Evolutionary conservation across 53 echinoderm and acorn worm genomes (phyloP), one percentile per base, ranked within the genome.

Genomic region (Astropecten irregularis): DNA sequence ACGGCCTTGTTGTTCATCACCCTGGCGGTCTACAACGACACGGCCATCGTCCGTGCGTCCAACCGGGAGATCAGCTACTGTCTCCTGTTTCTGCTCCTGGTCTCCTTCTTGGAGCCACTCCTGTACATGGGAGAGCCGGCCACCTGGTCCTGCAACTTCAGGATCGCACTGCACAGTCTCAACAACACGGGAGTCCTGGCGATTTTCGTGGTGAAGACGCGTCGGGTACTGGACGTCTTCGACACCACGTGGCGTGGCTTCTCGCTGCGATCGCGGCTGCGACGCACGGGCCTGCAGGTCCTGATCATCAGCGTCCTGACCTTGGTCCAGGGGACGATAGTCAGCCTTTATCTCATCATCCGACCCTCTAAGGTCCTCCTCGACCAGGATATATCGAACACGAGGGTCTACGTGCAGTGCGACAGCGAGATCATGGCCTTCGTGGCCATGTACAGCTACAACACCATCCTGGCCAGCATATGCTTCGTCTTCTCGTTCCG

Each of bases 1-100:
- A 94, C 90, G 9, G 49, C 88, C 23, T 31, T 68, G 20, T 81
- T 85, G 68, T 67, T 91, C 2, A 58, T 73, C 27, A 91, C 91
- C 7, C 91, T 94, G 20, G 73, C 76, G 29, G 40, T 84, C 16
- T 68, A 91, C 34, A 71, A 88, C 62, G 83, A 91, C 50, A 88
- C 85, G 38, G 85, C 91, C 40, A 87, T 94, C 50, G 91, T 94
- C 27, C 88, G 90, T 26, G 91, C 91, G 31, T 94, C 94, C 13
- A 91, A 91, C 31, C 88, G 94, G 0, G 91, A 91, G 47, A 88
- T 94, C 46, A 94, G 94, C 77, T 88, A 91, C 70, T 88, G 84
- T 29, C 88, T 94, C 19, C 83, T 91, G 19, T 54, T 67, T 22
- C 85, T 91, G 42, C 88, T 94, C 11, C 56, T 90, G 37, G 20